A percentile compares a stretch with the other conserved stretches of the same genome.
Evolutionary conservation across 1,140 invertebrate species (phyloP).

Genomic region (Calycopis cecrops): DNA sequence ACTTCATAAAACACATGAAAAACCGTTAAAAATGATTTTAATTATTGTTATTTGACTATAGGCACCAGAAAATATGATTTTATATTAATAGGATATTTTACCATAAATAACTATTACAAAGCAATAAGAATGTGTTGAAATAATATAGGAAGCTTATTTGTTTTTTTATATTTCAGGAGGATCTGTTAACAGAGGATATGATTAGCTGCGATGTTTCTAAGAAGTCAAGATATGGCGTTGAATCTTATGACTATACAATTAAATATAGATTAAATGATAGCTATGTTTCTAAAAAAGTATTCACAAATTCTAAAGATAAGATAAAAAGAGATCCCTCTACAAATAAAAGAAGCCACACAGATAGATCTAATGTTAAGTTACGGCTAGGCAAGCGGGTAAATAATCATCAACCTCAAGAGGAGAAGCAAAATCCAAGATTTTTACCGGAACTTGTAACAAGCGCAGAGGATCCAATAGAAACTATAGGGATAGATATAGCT

Average conservation of each 20-base stretch:
- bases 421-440: slow-evolving; percentile 70
- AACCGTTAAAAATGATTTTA: too few relatives aligned
- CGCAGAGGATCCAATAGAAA: slow-evolving; percentile 71
- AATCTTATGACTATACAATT: slow-evolving; percentile 72
- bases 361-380: slow-evolving; percentile 77
- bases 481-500: slow-evolving; percentile 81
- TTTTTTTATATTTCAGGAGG: slow-evolving; percentile 47
- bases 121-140: too few relatives aligned
- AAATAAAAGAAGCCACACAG: slow-evolving; percentile 77
- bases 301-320: slow-evolving; percentile 40
- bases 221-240: slow-evolving; percentile 63
- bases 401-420: slow-evolving; percentile 62
- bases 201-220: slow-evolving; percentile 65
- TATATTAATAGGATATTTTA: not conserved
- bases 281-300: slow-evolving; percentile 57
- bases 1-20: too few relatives aligned
- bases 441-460: slow-evolving; percentile 74
- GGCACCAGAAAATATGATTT: too few relatives aligned
- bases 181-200: slow-evolving; percentile 64
- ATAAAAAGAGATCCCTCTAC: slow-evolving; percentile 34
- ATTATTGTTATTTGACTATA: too few relatives aligned
- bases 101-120: not conserved
- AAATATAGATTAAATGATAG: slow-evolving; percentile 68
- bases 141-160: slow-evolving; percentile 3
- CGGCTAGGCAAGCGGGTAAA: slow-evolving; percentile 75